Conservation (phyloP, 2,888 invertebrate genomes). For the Meiosimyza decipiens region DNA sequence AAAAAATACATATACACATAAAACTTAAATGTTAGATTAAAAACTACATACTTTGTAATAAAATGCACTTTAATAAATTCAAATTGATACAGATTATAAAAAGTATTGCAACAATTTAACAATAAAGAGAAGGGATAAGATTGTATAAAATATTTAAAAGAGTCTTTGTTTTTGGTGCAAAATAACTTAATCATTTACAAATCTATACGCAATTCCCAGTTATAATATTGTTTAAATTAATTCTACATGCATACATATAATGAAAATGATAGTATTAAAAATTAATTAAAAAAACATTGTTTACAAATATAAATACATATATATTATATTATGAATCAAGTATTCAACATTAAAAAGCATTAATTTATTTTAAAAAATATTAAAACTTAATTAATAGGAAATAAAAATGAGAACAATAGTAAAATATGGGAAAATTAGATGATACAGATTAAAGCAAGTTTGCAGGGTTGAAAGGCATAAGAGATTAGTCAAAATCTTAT, state of each 20-base stretch:
- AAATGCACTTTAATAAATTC: not conserved
- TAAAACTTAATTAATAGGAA: not conserved
- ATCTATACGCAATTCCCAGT: slow-evolving; percentile 26
- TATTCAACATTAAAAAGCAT: not conserved
- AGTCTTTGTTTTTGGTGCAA: not conserved
- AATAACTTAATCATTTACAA: not conserved
- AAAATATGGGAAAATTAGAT: not conserved
- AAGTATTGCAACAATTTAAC: slow-evolving; percentile 5
- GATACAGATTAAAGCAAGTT: not conserved
- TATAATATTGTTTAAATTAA: slow-evolving; percentile 24
- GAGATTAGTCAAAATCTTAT: not conserved
- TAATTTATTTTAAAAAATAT: not conserved
- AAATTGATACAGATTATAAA: not conserved
- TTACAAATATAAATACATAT: slow-evolving; percentile 18
- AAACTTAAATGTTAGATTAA: slow-evolving; percentile 8
- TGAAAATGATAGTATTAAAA: slow-evolving; percentile 17
- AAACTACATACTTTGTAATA: not conserved
- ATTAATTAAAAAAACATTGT: slow-evolving; percentile 4
- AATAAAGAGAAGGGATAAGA: slow-evolving; percentile 2
- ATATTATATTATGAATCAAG: not conserved
- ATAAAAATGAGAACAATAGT: slow-evolving; percentile 11
- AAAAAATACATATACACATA: not conserved
- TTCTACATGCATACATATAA: slow-evolving; percentile 7
- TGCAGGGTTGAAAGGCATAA: not conserved
- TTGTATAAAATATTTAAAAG: slow-evolving; percentile 26